Base-by-base conservation (phyloP, 1,140 invertebrate genomes). In the Dendrolimus punctatus region DNA sequence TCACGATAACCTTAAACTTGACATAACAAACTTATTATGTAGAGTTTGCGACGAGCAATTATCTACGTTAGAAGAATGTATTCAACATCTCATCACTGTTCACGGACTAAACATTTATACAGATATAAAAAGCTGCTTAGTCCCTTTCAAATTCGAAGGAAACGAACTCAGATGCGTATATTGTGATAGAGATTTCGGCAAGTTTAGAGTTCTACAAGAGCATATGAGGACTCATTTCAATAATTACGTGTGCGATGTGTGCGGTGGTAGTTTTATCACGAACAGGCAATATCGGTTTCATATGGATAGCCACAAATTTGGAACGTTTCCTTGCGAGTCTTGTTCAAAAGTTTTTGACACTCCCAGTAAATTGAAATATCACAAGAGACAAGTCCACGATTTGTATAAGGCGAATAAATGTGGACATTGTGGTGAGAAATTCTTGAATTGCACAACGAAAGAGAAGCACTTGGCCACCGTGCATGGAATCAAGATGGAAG, bases 141-240 rank as follows among this genome's bases (percentile, higher is more conserved):
- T 77, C 6, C 72, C 70, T 5, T 74, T 72, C 49, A 73, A 69
- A 44, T 71, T 73, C 6, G 55, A 66, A 1, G 54, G 39, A 4
- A 60, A 71, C 7, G 48, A 58, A 6, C 49, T 65, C 4, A 48
- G 47, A 23, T 70, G 65, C 50, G 46, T 41, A 5, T n/a, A 50
- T 2, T 74, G 67, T 23, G 6, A 39, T 3, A 40, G 54, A 6
- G 9, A 48, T 0, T 74, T 62, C 46, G 47, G 57, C 40, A 64
- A 66, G 4, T 75, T 68, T 46, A 65, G 60, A 47, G n/a, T 49
- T 1, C 43, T 79, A 0, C 48, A 64, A 4, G 57, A 64, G 39
- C 76, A 76, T 49, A 72, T 73, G 60, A 71, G 64, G 8, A 41
- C 54, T 0, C 73, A 76, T 60, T 73, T 66, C 39, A 54, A 52